Base-by-base conservation (phyloP, 2,797 vertebrate species). In the Ficedula albicollis region DNA sequence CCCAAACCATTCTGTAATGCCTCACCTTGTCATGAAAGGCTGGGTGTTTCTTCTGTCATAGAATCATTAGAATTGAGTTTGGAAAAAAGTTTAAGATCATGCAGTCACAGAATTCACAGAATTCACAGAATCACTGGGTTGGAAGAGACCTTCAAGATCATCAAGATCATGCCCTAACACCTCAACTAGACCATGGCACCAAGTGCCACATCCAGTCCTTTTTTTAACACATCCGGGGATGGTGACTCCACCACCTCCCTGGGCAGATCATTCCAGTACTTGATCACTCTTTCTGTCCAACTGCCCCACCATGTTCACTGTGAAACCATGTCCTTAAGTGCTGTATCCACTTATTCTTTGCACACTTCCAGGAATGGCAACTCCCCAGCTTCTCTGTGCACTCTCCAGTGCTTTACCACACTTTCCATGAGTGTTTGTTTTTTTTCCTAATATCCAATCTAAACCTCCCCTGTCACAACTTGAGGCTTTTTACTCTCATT, bases 11-110 rank as follows among this genome's bases (percentile, higher is more conserved):
- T 63, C 21, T 36, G 10, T 36, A 12, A 1, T 62, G 26, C 2
- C 32, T 55, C 44, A 48, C 8, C 11, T 15, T 25, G 10, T 10
- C 7, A 3, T 18, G 29, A 75, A 81, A 62, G 26, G 4, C 6
- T 1, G 1, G 3, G 5, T 77, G 13, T 13, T 68, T 6, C 11
- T 49, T 60, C n/a, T 23, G 3, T 51, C 27, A 8, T 0, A 26
- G 36, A n/a, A 43, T 38, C 3, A 16, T 51, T 26, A 77, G 17
- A 46, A 58, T 30, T 44, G 23, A 39, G 6, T 1, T 14, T 26
- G 23, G 10, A 51, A 56, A 63, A 69, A n/a, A 4, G 11, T 55
- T 51, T 11, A 63, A 3, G 43, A 5, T n/a, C 16, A 18, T 25
- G 16, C 16, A 70, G 38, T 43, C 43, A 44, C 43, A 44, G 43